Evolutionary conservation across 2,888 invertebrate species (phyloP).

Genomic region (Drosophila siamana): DNA sequence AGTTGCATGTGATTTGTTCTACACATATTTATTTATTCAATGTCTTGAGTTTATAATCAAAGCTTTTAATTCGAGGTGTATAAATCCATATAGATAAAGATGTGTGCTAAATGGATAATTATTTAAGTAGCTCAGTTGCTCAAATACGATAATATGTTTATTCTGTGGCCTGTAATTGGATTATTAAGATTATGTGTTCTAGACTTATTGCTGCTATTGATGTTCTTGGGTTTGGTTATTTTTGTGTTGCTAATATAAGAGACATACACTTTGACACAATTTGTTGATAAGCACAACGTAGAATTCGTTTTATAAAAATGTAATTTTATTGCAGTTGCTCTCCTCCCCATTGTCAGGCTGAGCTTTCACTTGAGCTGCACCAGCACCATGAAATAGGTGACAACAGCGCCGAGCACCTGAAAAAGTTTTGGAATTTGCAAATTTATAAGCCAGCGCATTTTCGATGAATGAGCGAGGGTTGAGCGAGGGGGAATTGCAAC

Average conservation of each 20-base stretch:
- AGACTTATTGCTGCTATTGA: not conserved
- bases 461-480: not conserved
- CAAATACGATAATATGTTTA: slow-evolving; percentile 5
- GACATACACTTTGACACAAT: slow-evolving; percentile 55
- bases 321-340: slow-evolving; percentile 17
- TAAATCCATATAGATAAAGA: slow-evolving; percentile 18
- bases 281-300: slow-evolving; percentile 37
- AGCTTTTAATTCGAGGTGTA: slow-evolving; percentile 35
- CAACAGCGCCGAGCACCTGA: slow-evolving; percentile 94
- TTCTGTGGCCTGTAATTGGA: slow-evolving; percentile 12
- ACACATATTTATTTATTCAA: slow-evolving; percentile 50
- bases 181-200: slow-evolving; percentile 12
- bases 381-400: slow-evolving; percentile 96
- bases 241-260: slow-evolving; percentile 18
- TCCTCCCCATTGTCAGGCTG: slow-evolving; percentile 15
- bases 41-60: slow-evolving; percentile 46
- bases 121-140: not conserved
- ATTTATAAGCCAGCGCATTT: slow-evolving; percentile 1
- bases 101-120: slow-evolving; percentile 18
- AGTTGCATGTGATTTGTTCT: slow-evolving; percentile 35
- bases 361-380: slow-evolving; percentile 91
- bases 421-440: slow-evolving; percentile 39
- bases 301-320: slow-evolving; percentile 40
- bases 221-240: slow-evolving; percentile 1
- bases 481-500: slow-evolving; percentile 70